Conservation (phyloP, 2,888 invertebrate genomes). For the Lomographa bimaculata region DNA sequence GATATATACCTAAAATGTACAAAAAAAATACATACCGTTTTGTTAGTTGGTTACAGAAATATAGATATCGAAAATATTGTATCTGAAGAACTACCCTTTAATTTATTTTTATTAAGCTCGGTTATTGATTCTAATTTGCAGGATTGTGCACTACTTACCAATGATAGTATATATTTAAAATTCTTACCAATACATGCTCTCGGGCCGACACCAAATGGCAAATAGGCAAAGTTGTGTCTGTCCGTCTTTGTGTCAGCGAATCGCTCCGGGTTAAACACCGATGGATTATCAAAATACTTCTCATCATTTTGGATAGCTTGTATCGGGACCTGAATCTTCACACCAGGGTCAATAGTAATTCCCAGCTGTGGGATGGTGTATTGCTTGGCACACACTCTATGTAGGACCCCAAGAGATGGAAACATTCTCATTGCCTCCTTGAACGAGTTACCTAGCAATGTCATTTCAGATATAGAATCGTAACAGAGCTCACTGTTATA, state of each 20-base stretch:
- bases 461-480: constrained; percentile 58
- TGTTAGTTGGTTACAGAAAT: too few relatives aligned
- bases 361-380: constrained; percentile 49
- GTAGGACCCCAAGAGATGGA: constrained; percentile 52
- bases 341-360: constrained; percentile 57
- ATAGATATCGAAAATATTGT: too few relatives aligned
- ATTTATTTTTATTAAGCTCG: too few relatives aligned
- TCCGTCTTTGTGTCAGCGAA: constrained; percentile 39
- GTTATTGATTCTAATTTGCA: too few relatives aligned
- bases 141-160: too few relatives aligned
- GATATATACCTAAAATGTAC: too few relatives aligned
- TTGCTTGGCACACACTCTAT: constrained; percentile 49
- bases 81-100: too few relatives aligned
- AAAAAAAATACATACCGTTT: too few relatives aligned
- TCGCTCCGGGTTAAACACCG: constrained; percentile 52
- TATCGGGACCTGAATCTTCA: constrained; percentile 55
- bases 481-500: constrained; percentile 58
- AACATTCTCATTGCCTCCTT: constrained; percentile 60
- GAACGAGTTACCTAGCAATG: constrained; percentile 48
- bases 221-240: constrained; percentile 44
- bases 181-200: constrained; percentile 61
- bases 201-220: constrained; percentile 64
- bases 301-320: constrained; percentile 61
- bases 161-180: too few relatives aligned
- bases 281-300: constrained; percentile 56